A percentile compares a stretch with the other conserved stretches of the same genome.
phyloP scores from a whole-genome alignment of 2,113 vertebrate species.

The Spilogale gracilis region DNA sequence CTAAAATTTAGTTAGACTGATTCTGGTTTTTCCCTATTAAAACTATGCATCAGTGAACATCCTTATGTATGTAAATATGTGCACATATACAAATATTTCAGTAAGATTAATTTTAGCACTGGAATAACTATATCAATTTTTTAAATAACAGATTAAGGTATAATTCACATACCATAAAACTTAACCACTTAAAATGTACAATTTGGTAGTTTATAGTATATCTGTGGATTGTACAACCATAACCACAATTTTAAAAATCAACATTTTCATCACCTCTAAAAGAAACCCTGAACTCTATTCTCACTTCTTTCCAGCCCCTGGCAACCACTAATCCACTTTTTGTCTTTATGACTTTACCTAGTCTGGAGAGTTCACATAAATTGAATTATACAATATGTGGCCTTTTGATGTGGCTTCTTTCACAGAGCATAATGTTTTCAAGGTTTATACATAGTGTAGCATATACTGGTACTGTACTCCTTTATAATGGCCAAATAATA shows the following conservation, averaged over 20 bases:
- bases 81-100: not conserved
- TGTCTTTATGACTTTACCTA: not conserved
- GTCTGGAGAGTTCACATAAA: not conserved
- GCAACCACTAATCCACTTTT: not conserved
- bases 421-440: not conserved
- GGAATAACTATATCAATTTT: not conserved
- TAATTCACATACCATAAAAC: not conserved
- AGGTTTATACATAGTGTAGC: not conserved
- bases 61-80: not conserved
- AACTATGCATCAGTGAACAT: not conserved
- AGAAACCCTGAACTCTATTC: not conserved
- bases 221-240: not conserved
- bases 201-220: not conserved
- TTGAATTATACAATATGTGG: not conserved
- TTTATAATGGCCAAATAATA: not conserved
- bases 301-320: not conserved
- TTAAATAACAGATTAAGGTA: not conserved
- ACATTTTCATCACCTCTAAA: not conserved
- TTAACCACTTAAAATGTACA: not conserved
- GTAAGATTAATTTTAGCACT: slow-evolving; percentile 21
- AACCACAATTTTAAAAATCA: not conserved
- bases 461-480: not conserved
- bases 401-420: not conserved
- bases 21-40: slow-evolving; percentile 25
- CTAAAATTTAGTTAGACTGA: not conserved